Percentiles rank a stretch among this genome's conserved stretches.
Evolutionary conservation across 2,888 invertebrate species (phyloP).

Genomic region (Napeogenes inachia): DNA sequence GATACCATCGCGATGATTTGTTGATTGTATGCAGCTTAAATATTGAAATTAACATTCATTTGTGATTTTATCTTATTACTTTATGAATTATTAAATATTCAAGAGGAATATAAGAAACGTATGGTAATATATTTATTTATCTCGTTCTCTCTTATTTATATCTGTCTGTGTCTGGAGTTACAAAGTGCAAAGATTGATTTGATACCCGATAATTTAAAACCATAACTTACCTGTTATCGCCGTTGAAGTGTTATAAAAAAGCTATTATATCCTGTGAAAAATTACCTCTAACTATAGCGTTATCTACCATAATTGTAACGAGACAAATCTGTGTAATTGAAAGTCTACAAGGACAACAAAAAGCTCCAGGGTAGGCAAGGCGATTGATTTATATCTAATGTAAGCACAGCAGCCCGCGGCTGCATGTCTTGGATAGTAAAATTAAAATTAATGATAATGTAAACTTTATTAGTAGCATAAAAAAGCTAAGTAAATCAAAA

Average conservation of each 20-base stretch:
- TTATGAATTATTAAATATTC: conserved; percentile 36
- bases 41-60: conserved; percentile 75
- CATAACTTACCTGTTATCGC: background rate
- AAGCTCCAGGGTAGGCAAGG: conserved; percentile 21
- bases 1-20: conserved; percentile 74
- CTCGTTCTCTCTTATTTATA: background rate
- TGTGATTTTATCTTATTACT: conserved; percentile 47
- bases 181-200: conserved; percentile 3
- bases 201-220: background rate
- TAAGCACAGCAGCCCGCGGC: conserved; percentile 49
- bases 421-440: conserved; percentile 52
- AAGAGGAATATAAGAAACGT: background rate
- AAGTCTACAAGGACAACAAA: conserved; percentile 30
- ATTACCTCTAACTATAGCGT: conserved; percentile 27
- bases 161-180: background rate
- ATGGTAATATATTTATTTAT: background rate
- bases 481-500: conserved; percentile 66
- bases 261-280: conserved; percentile 13
- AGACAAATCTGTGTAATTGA: conserved; percentile 30
- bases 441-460: conserved; percentile 72
- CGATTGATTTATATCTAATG: conserved; percentile 58
- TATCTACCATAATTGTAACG: conserved; percentile 29
- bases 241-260: conserved; percentile 6
- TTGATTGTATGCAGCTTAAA: conserved; percentile 70
- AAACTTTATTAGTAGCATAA: conserved; percentile 69